Conservation (phyloP, 2,113 vertebrate species). For the Prietella phreatophila region DNA sequence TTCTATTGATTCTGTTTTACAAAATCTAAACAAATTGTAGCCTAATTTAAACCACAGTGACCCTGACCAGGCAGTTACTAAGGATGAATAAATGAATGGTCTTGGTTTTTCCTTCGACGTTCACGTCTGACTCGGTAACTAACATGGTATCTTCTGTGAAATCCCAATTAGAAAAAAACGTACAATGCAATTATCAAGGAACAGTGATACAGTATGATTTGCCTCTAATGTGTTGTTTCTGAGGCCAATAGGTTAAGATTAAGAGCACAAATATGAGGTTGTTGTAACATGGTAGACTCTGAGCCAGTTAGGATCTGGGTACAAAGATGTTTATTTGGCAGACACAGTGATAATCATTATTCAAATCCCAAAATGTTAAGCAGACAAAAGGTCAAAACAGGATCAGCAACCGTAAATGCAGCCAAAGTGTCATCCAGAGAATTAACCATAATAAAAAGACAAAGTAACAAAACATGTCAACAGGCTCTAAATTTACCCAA, state of each 20-base stretch:
- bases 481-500: not conserved
- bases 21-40: not conserved
- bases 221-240: not conserved
- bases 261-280: not conserved
- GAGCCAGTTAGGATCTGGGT: not conserved
- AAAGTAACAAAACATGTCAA: not conserved
- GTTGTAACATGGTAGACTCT: not conserved
- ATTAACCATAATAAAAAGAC: not conserved
- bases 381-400: not conserved
- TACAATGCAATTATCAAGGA: too few species aligned
- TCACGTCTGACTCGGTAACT: not conserved
- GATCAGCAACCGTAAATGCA: not conserved
- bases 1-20: not conserved
- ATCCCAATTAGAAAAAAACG: not conserved
- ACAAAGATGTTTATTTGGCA: not conserved
- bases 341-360: not conserved
- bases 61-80: not conserved
- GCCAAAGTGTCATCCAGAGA: not conserved
- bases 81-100: not conserved
- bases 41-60: too few species aligned
- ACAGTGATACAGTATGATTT: not conserved
- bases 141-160: not conserved
- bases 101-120: not conserved
- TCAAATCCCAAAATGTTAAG: not conserved
- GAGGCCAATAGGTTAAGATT: not conserved